A percentile compares a stretch with the other conserved stretches of the same genome.
Evolutionary conservation across 2,113 vertebrate species (phyloP).

Genomic region (Hiodon tergisus): DNA sequence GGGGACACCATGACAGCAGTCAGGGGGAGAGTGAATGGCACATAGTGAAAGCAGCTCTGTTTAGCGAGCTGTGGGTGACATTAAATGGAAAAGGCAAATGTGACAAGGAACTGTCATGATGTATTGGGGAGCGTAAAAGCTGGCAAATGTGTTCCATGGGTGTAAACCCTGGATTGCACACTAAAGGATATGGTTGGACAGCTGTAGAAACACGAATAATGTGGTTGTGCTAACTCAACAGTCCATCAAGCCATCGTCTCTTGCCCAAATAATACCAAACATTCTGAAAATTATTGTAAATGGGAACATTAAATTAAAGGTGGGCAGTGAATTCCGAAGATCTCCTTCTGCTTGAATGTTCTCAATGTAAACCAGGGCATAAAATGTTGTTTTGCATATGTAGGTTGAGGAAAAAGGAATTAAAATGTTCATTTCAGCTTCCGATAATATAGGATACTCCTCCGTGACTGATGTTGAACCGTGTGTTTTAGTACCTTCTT

Average conservation of each 20-base stretch:
- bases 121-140: slow-evolving; percentile 34
- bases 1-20: slow-evolving; percentile 19
- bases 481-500: too few relatives aligned
- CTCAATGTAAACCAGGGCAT: too few relatives aligned
- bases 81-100: slow-evolving; percentile 50
- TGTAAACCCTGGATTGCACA: slow-evolving; percentile 26
- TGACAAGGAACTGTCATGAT: slow-evolving; percentile 47
- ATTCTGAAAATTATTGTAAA: too few relatives aligned
- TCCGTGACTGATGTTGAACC: too few relatives aligned
- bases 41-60: slow-evolving; percentile 27
- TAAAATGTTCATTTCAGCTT: too few relatives aligned
- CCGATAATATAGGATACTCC: too few relatives aligned
- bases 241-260: background rate
- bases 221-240: background rate
- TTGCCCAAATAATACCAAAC: too few relatives aligned
- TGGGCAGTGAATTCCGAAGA: too few relatives aligned
- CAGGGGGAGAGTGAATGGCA: slow-evolving; percentile 36
- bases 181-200: slow-evolving; percentile 15
- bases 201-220: background rate
- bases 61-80: slow-evolving; percentile 36
- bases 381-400: too few relatives aligned
- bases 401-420: too few relatives aligned
- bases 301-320: too few relatives aligned
- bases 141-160: slow-evolving; percentile 37
- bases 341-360: too few relatives aligned